Evolutionary conservation across 2,888 invertebrate species (phyloP).

Genomic region (Drosophila falleni): DNA sequence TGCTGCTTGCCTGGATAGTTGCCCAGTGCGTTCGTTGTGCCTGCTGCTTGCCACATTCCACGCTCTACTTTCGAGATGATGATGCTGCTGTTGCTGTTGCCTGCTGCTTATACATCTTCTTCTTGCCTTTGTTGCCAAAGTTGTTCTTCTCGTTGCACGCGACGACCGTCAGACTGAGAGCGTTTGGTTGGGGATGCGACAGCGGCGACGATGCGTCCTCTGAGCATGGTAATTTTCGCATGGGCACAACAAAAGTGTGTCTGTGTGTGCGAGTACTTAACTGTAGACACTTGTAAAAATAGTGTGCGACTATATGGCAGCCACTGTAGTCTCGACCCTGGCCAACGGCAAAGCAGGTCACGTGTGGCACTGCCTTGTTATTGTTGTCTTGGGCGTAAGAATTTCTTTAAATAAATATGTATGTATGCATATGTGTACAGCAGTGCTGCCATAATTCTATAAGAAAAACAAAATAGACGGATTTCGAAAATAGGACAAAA

Average conservation of each 20-base stretch:
- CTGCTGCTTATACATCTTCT: slow-evolving; percentile 32
- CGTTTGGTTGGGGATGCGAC: neutral
- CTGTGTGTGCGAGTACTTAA: slow-evolving; percentile 58
- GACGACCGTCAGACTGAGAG: slow-evolving; percentile 57
- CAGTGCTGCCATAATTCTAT: too few species aligned
- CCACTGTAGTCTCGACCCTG: slow-evolving; percentile 75
- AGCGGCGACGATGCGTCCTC: slow-evolving; percentile 49
- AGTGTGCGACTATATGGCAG: slow-evolving; percentile 76
- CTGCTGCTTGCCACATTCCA: slow-evolving; percentile 40
- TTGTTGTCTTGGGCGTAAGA: slow-evolving; percentile 54
- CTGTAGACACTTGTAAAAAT: slow-evolving; percentile 79
- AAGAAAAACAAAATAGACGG: too few species aligned
- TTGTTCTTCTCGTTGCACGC: slow-evolving; percentile 73
- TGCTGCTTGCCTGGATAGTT: slow-evolving; percentile 31
- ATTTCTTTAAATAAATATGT: slow-evolving; percentile 74
- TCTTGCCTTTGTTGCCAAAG: slow-evolving; percentile 66
- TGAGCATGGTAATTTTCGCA: slow-evolving; percentile 80
- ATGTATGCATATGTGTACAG: slow-evolving; percentile 24
- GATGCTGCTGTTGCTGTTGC: slow-evolving; percentile 14
- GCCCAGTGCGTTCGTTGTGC: slow-evolving; percentile 41
- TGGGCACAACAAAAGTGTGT: slow-evolving; percentile 51
- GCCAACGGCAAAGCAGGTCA: slow-evolving; percentile 79
- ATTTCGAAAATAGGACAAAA: too few species aligned
- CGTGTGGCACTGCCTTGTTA: slow-evolving; percentile 70
- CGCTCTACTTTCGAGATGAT: slow-evolving; percentile 55